Conservation (phyloP, 2,797 vertebrate species). For the Sebastes oblongus region DNA sequence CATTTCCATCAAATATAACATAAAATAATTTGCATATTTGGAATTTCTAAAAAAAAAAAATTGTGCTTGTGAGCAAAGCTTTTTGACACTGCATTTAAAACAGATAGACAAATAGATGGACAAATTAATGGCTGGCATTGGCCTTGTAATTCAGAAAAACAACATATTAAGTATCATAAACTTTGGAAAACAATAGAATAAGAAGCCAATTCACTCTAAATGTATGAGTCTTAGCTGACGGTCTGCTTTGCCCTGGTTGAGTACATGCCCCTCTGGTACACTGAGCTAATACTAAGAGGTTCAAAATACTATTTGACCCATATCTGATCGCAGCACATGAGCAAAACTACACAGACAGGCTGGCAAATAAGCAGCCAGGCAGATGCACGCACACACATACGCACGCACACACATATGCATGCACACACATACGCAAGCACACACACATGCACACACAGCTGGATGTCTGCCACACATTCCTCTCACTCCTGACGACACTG, state of each 20-base stretch:
- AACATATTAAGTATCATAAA: neutral
- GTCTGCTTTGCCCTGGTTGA: neutral
- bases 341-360: slow-evolving; percentile 36
- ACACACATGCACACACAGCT: slow-evolving; percentile 45
- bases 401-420: neutral
- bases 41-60: neutral
- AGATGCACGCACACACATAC: slow-evolving; percentile 5
- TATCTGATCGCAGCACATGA: slow-evolving; percentile 32
- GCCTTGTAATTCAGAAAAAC: neutral
- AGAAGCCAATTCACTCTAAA: neutral
- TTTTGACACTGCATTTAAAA: neutral
- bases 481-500: slow-evolving; percentile 75
- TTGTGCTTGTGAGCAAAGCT: neutral
- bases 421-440: neutral
- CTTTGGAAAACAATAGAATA: neutral
- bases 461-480: slow-evolving; percentile 79
- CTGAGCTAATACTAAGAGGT: neutral
- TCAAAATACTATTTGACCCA: slow-evolving; percentile 19
- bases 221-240: neutral
- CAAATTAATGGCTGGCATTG: neutral
- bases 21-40: neutral
- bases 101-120: fast-evolving
- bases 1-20: neutral
- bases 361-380: slow-evolving; percentile 46
- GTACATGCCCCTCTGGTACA: neutral